Base-by-base conservation (phyloP, 2,113 vertebrate genomes). In the Monopterus albus region DNA sequence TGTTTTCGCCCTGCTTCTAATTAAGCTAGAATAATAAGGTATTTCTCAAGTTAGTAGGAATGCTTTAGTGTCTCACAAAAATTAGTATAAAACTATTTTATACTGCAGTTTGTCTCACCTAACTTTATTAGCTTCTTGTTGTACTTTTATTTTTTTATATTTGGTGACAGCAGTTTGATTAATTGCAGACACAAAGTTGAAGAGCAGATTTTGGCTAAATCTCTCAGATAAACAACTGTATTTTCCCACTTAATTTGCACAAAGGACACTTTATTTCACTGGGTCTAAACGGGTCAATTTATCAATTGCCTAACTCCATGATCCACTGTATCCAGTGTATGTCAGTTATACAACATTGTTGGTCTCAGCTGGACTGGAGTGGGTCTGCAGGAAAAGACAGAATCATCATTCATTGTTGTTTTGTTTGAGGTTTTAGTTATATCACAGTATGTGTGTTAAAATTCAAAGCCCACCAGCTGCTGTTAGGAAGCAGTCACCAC, bases 11-110 rank as follows among this genome's bases (percentile, higher is more conserved):
- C 65, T 58, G 68, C 72, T 79, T 86, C 84, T 88, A 87, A 90
- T 91, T 89, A 89, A 84, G 81, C 51, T 60, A 47, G 75, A 87
- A 85, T 86, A 87, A 88, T 86, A 84, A 86, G 68, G 76, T 84
- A 67, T 76, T 85, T 78, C 57, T 87, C 39, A 17, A 75, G 65
- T 87, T 78, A 42, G 65, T 12, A 4, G 40, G 75, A 64, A 72
- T 60, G 58, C 21, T 58, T n/a, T n/a, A 25, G 33, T 51, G 20
- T 79, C 60, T 72, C 17, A 23, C 20, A 66, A 71, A 83, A 78
- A 65, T 45, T 14, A 52, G 5, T 45, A 42, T 68, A 20, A 15
- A 56, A 20, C 33, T 35, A 35, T 1, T 2, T 66, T 68, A 47
- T 28, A 74, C 20, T 18, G 11, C 47, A 73, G 45, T 47, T 70